Base-by-base conservation (phyloP, 2,797 vertebrate genomes). In the Poecilia picta region DNA sequence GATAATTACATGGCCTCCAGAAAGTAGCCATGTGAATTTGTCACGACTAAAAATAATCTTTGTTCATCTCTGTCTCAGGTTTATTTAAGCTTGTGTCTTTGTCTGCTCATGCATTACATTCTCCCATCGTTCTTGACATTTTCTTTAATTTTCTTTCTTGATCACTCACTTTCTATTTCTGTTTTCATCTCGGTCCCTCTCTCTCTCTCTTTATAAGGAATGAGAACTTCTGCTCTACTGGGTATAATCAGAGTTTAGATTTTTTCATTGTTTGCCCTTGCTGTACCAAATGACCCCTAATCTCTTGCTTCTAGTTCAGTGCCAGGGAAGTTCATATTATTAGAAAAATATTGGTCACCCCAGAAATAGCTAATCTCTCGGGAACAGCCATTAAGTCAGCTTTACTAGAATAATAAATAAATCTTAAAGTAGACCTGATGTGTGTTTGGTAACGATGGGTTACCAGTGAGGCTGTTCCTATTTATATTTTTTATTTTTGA, bases 121-220 rank as follows among this genome's bases (percentile, higher is more conserved):
- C 45, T 75, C 75, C 72, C 3, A 49, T 81, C 45, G 62, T 74
- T 80, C 76, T 73, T 80, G 8, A 78, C 36, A 47, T 82, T 81
- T 84, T 82, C 47, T 80, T 64, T 57, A 39, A 57, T 70, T 57
- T 51, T 74, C 55, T 73, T 1, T 79, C 47, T 76, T n/a, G 2
- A 73, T 3, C 41, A 20, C 77, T 46, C 57, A 25, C 73, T 43
- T 79, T 72, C 33, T 68, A 36, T 74, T 53, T 59, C 55, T 71
- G 23, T 46, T n/a, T 45, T 46, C 66, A 4, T 20, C 18, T 70
- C 1, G 0, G 49, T 51, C 20, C 72, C 20, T 72, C 20, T 46
- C 25, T 15, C 16, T 64, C 74, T 70, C 36, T 33, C 92, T 94
- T 92, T 93, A 94, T 94, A 94, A 89, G 93, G 93, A 78, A 91